Evolutionary conservation across 2,888 invertebrate genomes (phyloP), one percentile per base, ranked within the genome.

Genomic region (Megastigmus dorsalis): DNA sequence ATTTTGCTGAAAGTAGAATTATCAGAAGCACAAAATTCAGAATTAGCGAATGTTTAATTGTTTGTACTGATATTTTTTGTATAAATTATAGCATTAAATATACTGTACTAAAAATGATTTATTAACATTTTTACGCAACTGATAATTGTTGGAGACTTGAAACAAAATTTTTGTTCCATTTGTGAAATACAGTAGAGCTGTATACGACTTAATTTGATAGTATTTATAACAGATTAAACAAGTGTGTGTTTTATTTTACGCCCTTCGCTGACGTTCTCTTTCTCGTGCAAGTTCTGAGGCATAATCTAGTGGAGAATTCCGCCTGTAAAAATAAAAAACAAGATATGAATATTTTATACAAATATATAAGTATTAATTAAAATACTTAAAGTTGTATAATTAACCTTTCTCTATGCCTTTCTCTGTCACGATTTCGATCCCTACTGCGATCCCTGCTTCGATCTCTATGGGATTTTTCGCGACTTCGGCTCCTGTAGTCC

Each of bases 401-500:
- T 13, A 60, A n/a, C 1, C 1, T 45, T 45, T 18, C 4, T 45
- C 15, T 10, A 67, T 79, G 87, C 88, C 84, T 85, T 43, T 87
- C 87, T 60, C 84, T 82, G 66, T 86, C 80, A 68, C 86, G 84
- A 63, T 88, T 88, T 78, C 82, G 84, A 54, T 87, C 85, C 63
- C 82, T 84, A 43, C 87, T 50, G 3, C 81, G 84, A 43, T 88
- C 77, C 38, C 65, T 71, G 77, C 86, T 80, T 74, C 82, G 84
- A 33, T 87, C 86, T 76, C 82, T 82, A 66, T 85, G 78, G 10
- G 85, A 82, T 76, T 82, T 83, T 28, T 88, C 88, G 75, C 84
- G 85, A 54, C 88, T 86, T 13, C 88, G 86, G 82, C 86, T 89
- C 78, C 86, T 85, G 54, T 86, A 82, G 41, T 88, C 86, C n/a